phyloP scores from a whole-genome alignment of 2,113 vertebrate genomes.

The Ctenodactylus gundi region DNA sequence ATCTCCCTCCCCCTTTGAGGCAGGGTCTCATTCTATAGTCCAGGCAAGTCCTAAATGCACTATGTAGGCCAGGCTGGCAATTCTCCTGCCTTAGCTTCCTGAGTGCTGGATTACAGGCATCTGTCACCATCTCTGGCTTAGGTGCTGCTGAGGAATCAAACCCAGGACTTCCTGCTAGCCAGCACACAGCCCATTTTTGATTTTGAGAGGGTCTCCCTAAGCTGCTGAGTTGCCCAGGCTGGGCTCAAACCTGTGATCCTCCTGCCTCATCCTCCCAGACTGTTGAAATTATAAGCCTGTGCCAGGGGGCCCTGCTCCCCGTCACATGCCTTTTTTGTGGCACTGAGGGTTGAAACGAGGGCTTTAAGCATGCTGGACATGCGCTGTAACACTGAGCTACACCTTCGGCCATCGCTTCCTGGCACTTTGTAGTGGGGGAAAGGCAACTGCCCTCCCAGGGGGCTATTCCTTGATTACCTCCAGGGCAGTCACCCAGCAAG shows the following conservation, averaged over 20 bases:
- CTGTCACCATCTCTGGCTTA: accelerated
- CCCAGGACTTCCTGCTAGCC: neutral
- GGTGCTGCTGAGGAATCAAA: neutral
- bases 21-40: neutral
- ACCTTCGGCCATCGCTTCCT: neutral
- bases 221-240: too few relatives aligned
- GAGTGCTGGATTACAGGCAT: neutral
- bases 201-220: too few relatives aligned
- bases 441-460: neutral
- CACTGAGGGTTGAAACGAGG: neutral
- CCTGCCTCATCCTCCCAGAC: too few relatives aligned
- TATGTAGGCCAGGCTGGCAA: too few relatives aligned
- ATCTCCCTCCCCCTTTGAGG: too few relatives aligned
- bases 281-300: too few relatives aligned
- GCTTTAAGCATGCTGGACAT: neutral
- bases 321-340: neutral
- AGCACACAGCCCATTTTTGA: too few relatives aligned
- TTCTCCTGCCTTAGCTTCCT: neutral
- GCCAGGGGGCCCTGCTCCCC: neutral
- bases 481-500: neutral
- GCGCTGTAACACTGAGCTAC: neutral
- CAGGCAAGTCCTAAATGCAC: neutral
- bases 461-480: conserved; percentile 45
- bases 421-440: neutral
- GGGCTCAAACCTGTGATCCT: too few relatives aligned